Evolutionary conservation across 2,797 vertebrate genomes (phyloP).

Genomic region (Ibycter americanus): DNA sequence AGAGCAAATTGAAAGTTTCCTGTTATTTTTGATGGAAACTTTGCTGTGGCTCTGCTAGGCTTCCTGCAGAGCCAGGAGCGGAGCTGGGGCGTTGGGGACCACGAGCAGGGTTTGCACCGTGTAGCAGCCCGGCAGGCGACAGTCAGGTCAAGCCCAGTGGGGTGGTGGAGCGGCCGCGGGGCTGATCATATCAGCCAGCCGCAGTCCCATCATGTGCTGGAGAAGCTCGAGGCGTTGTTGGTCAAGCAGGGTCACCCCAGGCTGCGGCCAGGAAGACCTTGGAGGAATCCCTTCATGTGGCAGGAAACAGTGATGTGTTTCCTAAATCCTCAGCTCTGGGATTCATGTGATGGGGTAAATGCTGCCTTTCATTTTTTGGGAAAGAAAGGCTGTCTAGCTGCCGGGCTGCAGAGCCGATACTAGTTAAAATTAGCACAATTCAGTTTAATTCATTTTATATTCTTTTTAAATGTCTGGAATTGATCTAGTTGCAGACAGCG

Average conservation of each 20-base stretch:
- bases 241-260: rapidly evolving
- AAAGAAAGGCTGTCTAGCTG: not conserved
- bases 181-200: rapidly evolving
- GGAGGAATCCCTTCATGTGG: not conserved
- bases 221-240: rapidly evolving
- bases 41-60: not conserved
- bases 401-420: not conserved
- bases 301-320: not conserved
- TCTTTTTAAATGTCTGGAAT: not conserved
- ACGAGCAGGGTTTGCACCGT: rapidly evolving
- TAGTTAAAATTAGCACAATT: not conserved
- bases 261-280: rapidly evolving
- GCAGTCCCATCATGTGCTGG: rapidly evolving
- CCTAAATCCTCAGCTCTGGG: rapidly evolving
- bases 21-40: not conserved
- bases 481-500: not conserved
- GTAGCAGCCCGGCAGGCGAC: not conserved
- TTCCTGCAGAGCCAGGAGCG: not conserved
- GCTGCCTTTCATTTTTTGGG: not conserved
- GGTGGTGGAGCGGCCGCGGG: rapidly evolving
- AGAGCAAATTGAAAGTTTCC: not conserved
- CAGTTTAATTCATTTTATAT: rapidly evolving
- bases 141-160: rapidly evolving
- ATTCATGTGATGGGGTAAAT: not conserved
- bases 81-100: not conserved